Evolutionary conservation across 2,113 vertebrate genomes (phyloP), one percentile per base, ranked within the genome.

Genomic region (Sigmodon hispidus): DNA sequence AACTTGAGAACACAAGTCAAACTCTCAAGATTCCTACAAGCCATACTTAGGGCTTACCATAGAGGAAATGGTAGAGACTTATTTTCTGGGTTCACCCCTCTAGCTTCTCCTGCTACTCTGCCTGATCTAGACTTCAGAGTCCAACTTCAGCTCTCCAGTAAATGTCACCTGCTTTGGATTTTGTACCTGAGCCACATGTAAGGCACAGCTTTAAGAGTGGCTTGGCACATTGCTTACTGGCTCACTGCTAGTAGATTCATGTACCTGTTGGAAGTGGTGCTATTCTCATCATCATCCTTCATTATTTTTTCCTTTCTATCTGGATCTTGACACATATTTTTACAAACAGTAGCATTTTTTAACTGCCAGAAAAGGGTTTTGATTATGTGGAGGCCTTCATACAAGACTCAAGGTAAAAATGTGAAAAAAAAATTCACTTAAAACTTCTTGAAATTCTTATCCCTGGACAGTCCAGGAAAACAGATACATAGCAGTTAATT

Each of bases 401-500:
- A 81, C 79, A 59, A 96, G 24, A 50, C 15, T 81, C 7, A n/a
- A 79, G 65, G 73, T 73, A 87, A 90, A 94, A 88, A 73, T 69
- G 34, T 93, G n/a, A 94, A 36, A 92, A 36, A 92, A 96, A 94
- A 87, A 80, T 67, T 40, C 92, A 76, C n/a, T 70, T 72, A 2
- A 19, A 95, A 76, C 70, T 26, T 80, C 63, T 79, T 77, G 24
- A 13, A 94, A 61, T 93, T 88, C 80, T 87, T 61, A 90, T 22
- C 57, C 81, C 24, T 45, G 31, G 70, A 67, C 34, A 90, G 75
- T 83, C 16, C 83, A 76, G 63, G 31, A 4, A 95, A 96, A 87
- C 77, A 83, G 19, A 73, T 50, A 80, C 43, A 22, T 77, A 75
- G 0, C 81, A 3, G 89, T 91, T 81, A 73, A 72, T 89, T 83